phyloP scores from a whole-genome alignment of 2,888 invertebrate genomes.

The Lasioglossum morio region DNA sequence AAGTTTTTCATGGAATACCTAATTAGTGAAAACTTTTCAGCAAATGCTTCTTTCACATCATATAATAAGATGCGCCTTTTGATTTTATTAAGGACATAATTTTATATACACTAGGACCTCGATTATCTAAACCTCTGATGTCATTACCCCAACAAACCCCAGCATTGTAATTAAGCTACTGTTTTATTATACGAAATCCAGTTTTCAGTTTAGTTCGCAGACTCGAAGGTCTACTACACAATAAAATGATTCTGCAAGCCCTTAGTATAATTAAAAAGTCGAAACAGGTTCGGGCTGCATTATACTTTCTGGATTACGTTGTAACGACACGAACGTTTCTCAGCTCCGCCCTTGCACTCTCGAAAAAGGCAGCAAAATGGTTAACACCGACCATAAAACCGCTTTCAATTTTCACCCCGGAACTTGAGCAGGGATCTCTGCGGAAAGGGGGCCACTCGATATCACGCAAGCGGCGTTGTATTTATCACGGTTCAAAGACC shows the following conservation, averaged over 20 bases:
- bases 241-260: background rate
- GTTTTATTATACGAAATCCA: background rate
- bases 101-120: background rate
- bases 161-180: background rate
- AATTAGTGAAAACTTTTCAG: background rate
- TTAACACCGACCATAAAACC: background rate
- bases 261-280: background rate
- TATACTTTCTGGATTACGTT: slow-evolving; percentile 6
- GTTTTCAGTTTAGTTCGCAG: background rate
- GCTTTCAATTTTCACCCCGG: slow-evolving; percentile 12
- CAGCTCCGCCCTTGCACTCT: background rate
- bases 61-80: background rate
- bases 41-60: no score
- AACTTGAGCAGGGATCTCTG: slow-evolving; percentile 8
- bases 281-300: background rate
- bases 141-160: no score
- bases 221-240: background rate
- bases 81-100: background rate
- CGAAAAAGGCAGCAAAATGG: background rate
- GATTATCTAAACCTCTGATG: no score
- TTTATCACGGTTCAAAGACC: slow-evolving; percentile 28
- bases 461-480: slow-evolving; percentile 11
- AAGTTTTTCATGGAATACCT: background rate
- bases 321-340: background rate
- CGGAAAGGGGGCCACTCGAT: slow-evolving; percentile 8